Evolutionary conservation across 1,140 invertebrate species (phyloP).

Genomic region (Gryon sp.): DNA sequence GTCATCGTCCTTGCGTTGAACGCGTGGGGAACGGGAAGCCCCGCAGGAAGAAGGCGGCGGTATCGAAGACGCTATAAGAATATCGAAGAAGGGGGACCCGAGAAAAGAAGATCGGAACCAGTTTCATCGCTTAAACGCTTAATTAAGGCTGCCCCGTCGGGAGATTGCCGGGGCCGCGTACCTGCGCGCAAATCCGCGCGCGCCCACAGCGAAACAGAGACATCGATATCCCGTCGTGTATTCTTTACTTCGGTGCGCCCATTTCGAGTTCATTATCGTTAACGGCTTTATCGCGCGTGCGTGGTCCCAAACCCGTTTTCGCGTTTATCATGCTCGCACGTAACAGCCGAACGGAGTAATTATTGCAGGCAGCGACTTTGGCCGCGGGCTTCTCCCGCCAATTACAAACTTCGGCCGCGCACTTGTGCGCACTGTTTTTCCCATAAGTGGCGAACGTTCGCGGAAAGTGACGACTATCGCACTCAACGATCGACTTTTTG

Average conservation of each 20-base stretch:
- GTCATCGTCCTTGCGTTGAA: constrained; percentile 38
- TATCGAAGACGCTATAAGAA: constrained; percentile 27
- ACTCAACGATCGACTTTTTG: constrained; percentile 33
- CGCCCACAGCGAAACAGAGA: constrained; percentile 53
- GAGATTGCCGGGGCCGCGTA: constrained; percentile 54
- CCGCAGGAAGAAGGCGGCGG: constrained; percentile 3
- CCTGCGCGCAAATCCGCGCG: constrained; percentile 60
- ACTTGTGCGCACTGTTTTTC: constrained; percentile 28
- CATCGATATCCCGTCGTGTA: constrained; percentile 66
- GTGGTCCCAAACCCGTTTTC: constrained; percentile 58
- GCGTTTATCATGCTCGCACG: constrained; percentile 64
- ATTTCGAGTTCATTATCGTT: constrained; percentile 68
- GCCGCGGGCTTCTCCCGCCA: constrained; percentile 43
- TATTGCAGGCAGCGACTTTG: constrained; percentile 63
- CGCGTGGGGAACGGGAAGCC: constrained; percentile 35
- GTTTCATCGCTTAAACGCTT: constrained; percentile 67
- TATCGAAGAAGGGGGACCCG: constrained; percentile 33
- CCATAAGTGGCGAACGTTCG: constrained; percentile 65
- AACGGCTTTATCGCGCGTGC: constrained; percentile 68
- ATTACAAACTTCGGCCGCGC: constrained; percentile 61
- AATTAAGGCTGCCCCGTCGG: constrained; percentile 63
- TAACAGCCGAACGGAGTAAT: constrained; percentile 73
- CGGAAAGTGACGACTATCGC: constrained; percentile 62
- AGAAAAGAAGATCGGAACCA: constrained; percentile 63
- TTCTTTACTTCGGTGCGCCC: constrained; percentile 65